Percentiles rank a stretch among this genome's conserved stretches.
Conservation (phyloP, 2,888 invertebrate genomes). For the Tupiocoris notatus region DNA sequence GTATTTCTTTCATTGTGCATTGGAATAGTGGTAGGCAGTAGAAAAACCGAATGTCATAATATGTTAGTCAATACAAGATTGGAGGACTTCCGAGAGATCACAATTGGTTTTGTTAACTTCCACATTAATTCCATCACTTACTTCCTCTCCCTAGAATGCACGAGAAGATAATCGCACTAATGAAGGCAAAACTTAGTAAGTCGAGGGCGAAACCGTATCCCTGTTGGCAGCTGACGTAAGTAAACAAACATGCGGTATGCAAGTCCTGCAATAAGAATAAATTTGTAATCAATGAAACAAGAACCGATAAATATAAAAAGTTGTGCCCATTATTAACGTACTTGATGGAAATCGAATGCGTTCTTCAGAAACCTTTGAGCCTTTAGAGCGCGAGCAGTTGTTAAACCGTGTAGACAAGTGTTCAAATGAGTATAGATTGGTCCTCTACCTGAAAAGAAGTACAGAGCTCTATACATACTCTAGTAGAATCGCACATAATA, state of each 20-base stretch:
- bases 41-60: too few relatives aligned
- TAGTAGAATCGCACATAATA: too few relatives aligned
- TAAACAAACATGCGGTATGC: slow-evolving; percentile 67
- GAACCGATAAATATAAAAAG: too few relatives aligned
- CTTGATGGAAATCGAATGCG: slow-evolving; percentile 56
- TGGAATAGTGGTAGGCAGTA: too few relatives aligned
- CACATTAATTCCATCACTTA: neutral
- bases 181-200: slow-evolving; percentile 64
- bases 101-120: too few relatives aligned
- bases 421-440: slow-evolving; percentile 81
- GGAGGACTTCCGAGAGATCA: too few relatives aligned
- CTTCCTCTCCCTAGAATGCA: slow-evolving; percentile 53
- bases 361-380: slow-evolving; percentile 64
- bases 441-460: slow-evolving; percentile 71
- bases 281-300: neutral
- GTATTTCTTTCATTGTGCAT: too few relatives aligned
- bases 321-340: neutral
- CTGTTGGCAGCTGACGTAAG: slow-evolving; percentile 64
- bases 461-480: too few relatives aligned
- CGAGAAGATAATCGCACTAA: slow-evolving; percentile 65
- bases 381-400: slow-evolving; percentile 75
- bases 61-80: too few relatives aligned
- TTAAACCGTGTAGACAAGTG: slow-evolving; percentile 73
- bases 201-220: slow-evolving; percentile 68
- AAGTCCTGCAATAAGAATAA: slow-evolving; percentile 55